These are phyloP conservation scores for Pitta sordida DNA, from an alignment of 2,113 vertebrate genomes.

Conservation along the genomic window DNA sequence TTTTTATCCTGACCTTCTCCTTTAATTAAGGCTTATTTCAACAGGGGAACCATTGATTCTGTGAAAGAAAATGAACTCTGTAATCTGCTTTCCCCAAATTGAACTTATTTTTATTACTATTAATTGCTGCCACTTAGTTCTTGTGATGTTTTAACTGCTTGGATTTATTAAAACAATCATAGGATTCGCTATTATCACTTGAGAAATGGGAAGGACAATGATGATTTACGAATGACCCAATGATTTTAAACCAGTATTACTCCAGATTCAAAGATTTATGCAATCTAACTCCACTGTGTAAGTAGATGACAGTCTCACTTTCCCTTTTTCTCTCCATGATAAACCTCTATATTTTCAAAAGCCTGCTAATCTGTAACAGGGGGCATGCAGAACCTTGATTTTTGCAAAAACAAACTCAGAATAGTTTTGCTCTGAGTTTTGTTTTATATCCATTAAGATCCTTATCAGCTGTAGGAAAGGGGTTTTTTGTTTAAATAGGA, in stretches of 20 bases:
- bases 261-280: constrained; percentile 29
- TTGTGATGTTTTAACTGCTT: constrained; percentile 67
- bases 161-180: constrained; percentile 64
- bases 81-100: constrained; percentile 67
- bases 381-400: neutral
- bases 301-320: neutral
- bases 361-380: neutral
- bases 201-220: constrained; percentile 19
- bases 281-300: neutral
- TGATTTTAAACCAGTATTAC: neutral
- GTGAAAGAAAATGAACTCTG: constrained; percentile 64
- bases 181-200: constrained; percentile 51
- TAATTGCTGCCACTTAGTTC: constrained; percentile 66
- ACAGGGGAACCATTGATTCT: constrained; percentile 57
- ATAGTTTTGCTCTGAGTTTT: neutral
- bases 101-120: constrained; percentile 68
- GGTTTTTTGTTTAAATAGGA: neutral
- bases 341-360: constrained; percentile 21
- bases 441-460: neutral
- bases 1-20: constrained; percentile 67
- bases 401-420: neutral
- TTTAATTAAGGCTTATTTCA: constrained; percentile 64
- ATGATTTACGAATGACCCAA: neutral
- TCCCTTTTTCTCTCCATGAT: neutral
- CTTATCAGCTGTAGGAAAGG: neutral